These are phyloP conservation scores for Streblospio benedicti DNA, from an alignment of 1,140 invertebrate genomes.

Conservation along the genomic window DNA sequence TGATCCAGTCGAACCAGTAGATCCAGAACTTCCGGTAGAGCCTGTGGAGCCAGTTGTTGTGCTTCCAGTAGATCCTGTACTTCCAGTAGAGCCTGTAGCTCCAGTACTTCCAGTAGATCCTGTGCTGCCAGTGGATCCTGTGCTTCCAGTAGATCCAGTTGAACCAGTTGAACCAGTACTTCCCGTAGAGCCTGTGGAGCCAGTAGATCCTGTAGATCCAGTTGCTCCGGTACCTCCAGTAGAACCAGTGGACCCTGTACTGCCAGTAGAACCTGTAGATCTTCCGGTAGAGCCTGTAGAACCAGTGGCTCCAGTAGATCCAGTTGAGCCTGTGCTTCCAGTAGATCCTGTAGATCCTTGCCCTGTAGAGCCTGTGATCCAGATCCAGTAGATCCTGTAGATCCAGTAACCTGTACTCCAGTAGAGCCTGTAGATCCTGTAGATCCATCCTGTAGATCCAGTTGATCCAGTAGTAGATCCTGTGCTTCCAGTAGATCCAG, in stretches of 20 bases:
- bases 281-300: not conserved
- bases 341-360: not conserved
- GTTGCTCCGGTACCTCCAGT: constrained; percentile 1
- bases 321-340: not conserved
- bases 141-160: too few relatives aligned
- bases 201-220: not conserved
- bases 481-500: constrained; percentile 5
- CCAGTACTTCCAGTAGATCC: too few relatives aligned
- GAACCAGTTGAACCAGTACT: too few relatives aligned
- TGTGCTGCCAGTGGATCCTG: too few relatives aligned
- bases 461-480: not conserved
- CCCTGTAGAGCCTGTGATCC: not conserved
- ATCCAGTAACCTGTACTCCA: not conserved
- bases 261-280: not conserved
- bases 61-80: not conserved
- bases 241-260: not conserved
- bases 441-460: not conserved
- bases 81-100: constrained; percentile 3
- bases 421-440: not conserved
- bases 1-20: too few relatives aligned
- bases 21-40: too few relatives aligned
- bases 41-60: too few relatives aligned
- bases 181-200: too few relatives aligned
- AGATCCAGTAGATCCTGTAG: not conserved
- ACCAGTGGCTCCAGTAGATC: not conserved